Conservation (phyloP, 2,888 invertebrate species). For the Mamestra brassicae region DNA sequence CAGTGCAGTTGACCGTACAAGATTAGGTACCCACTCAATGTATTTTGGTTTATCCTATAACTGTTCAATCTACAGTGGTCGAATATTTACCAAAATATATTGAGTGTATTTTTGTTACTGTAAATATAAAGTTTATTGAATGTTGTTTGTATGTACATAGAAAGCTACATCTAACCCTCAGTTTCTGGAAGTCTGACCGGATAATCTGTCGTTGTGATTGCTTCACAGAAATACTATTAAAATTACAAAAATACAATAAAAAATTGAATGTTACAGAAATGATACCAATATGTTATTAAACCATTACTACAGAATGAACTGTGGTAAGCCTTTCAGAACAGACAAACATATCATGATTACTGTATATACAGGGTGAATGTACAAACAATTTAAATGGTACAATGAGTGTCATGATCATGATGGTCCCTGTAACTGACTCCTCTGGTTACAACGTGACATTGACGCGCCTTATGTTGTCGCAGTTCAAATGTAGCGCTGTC, state of each 20-base stretch:
- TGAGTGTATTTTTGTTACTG: background rate
- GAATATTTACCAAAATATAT: no score
- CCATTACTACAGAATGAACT: background rate
- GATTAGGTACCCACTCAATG: no score
- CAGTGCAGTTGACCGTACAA: conserved; percentile 3
- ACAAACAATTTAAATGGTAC: no score
- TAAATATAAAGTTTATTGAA: background rate
- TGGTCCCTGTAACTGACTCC: no score
- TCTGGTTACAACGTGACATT: no score
- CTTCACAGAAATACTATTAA: background rate
- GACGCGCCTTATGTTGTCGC: background rate
- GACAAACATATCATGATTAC: background rate
- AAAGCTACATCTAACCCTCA: background rate
- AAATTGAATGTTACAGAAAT: no score
- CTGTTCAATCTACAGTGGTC: background rate
- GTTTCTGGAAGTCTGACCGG: conserved; percentile 5
- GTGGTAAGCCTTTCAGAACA: background rate
- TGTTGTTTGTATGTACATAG: background rate
- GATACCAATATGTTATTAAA: background rate
- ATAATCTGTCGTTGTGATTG: background rate
- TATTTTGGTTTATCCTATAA: background rate
- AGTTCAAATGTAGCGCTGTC: background rate
- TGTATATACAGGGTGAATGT: no score
- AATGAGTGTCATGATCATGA: no score
- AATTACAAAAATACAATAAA: background rate